Evolutionary conservation across 2,797 vertebrate species (phyloP), one percentile per base, ranked within the genome.

Genomic region (Mormyrops attenuatus): DNA sequence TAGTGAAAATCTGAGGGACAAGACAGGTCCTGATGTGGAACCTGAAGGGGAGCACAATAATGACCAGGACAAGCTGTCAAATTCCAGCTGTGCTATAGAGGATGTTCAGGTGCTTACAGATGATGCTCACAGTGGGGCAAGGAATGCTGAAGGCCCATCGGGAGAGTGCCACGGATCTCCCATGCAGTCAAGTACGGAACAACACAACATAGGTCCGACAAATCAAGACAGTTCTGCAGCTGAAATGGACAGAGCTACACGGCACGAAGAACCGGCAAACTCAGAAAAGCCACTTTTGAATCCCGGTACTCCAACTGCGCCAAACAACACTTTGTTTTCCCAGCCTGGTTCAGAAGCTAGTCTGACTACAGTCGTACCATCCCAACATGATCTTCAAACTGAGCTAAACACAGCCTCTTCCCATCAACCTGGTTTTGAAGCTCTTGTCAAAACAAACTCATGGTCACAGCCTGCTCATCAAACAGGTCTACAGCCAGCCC

Each of bases 61-160:
- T 0, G 95, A 91, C 82, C 86, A 50, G 44, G 90, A 94, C 90
- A 92, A 93, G 0, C 93, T 94, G 4, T 95, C 93, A 57, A 94
- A 95, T 85, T 96, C 95, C 0, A 95, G 95, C 92, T 95, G 94
- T 38, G 94, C 94, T 88, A 95, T 95, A 34, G 95, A 87, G 52
- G 92, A 94, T 30, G 87, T 92, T 90, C 93, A 93, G 30, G 91
- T 55, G 82, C 85, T 90, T 0, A 93, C 93, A 20, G 60, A 91
- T 44, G 92, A 93, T 1, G 89, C 85, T 88, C 88, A 80, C 34
- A 89, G 90, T 90, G 90, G 90, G 85, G 92, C 88, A 88, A 90
- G 91, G 2, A 85, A 44, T 2, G 49, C 88, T 5, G 49, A 60
- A 5, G 89, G 85, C 87, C 86, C 89, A 50, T 69, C 85, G 52